These are phyloP conservation scores for Meghimatium bilineatum DNA, from an alignment of 2,888 invertebrate species.

Conservation along the genomic window DNA sequence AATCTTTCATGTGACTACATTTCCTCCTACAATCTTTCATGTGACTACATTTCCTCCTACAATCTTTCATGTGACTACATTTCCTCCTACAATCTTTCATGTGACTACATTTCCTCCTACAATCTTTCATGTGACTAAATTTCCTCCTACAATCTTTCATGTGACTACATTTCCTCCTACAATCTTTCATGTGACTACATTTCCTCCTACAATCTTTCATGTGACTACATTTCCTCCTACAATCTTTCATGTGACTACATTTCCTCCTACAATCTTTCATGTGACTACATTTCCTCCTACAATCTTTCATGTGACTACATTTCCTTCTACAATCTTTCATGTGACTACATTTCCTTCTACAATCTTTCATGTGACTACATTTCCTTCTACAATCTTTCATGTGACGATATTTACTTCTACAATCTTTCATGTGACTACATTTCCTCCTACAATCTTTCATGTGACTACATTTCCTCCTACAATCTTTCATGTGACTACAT, in stretches of 20 bases:
- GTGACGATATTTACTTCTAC: not conserved
- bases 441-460: not conserved
- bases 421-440: not conserved
- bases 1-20: not conserved
- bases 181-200: not conserved
- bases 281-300: not conserved
- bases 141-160: not conserved
- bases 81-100: not conserved
- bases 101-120: not conserved
- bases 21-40: not conserved
- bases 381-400: not conserved
- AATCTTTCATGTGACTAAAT: not conserved
- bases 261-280: not conserved
- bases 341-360: not conserved
- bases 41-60: not conserved
- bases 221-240: not conserved
- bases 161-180: not conserved
- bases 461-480: not conserved
- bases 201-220: not conserved
- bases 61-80: not conserved
- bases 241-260: not conserved
- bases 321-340: not conserved
- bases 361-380: not conserved
- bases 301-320: not conserved
- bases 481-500: not conserved